Conservation (phyloP, 2,888 invertebrate species). For the Deladenus siricidicola region DNA sequence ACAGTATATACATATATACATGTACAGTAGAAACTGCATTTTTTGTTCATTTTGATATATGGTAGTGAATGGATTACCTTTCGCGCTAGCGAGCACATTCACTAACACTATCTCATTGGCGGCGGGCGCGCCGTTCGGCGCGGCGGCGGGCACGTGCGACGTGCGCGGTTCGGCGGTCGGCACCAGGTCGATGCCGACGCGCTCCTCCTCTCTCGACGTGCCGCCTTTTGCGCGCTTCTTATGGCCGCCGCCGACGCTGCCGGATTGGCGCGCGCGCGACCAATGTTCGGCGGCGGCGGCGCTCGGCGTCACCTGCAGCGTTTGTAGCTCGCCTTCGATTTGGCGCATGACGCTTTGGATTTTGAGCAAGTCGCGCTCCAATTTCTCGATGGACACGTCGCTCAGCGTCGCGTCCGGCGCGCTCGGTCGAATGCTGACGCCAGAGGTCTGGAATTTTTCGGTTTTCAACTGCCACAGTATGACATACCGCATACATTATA, state of each 20-base stretch:
- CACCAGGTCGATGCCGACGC: neutral
- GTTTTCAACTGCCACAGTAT: neutral
- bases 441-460: neutral
- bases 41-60: no score
- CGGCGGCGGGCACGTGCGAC: no score
- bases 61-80: no score
- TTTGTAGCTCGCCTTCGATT: neutral
- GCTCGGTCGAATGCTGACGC: neutral
- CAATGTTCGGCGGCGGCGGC: no score
- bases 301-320: neutral
- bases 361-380: slow-evolving; percentile 2
- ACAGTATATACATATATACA: no score
- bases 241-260: neutral
- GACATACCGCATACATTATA: no score
- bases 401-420: neutral
- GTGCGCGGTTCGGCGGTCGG: neutral
- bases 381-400: neutral
- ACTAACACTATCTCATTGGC: no score
- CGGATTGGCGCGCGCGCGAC: neutral
- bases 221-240: neutral
- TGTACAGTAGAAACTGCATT: no score
- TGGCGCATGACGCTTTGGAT: slow-evolving; percentile 8
- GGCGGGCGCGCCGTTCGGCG: no score
- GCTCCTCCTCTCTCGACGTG: neutral
- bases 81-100: no score